Conservation (phyloP, 1,140 invertebrate genomes). For the Ectropis grisescens region DNA sequence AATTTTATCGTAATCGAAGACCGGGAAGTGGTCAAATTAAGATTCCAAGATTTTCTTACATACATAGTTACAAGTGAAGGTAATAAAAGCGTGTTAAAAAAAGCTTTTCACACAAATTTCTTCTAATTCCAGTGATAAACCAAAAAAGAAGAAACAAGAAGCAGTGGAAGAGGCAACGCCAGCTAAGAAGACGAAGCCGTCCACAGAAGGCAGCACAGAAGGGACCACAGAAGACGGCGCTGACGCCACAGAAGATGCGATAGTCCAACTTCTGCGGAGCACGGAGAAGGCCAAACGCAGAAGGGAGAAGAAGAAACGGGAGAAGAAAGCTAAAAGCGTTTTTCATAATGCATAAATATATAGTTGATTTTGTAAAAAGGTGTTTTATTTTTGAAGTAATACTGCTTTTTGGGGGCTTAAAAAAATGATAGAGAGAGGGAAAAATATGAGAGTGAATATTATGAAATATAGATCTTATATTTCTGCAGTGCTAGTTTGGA, state of each 20-base stretch:
- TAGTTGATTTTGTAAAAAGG: no score
- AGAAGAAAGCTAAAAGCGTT: slow-evolving; percentile 59
- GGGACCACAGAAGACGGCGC: slow-evolving; percentile 6
- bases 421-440: no score
- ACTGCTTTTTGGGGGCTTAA: no score
- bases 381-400: background rate
- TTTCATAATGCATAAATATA: slow-evolving; percentile 44
- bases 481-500: no score
- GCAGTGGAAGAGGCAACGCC: slow-evolving; percentile 3
- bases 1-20: no score
- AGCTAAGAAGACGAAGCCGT: slow-evolving; percentile 29
- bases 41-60: no score
- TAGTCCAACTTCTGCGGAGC: slow-evolving; percentile 45
- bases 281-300: slow-evolving; percentile 55
- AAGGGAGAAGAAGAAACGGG: slow-evolving; percentile 43
- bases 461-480: no score
- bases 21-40: no score
- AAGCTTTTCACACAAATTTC: background rate
- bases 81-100: no score
- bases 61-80: no score
- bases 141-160: slow-evolving; percentile 15
- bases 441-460: no score
- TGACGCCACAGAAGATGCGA: slow-evolving; percentile 24
- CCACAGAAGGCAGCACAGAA: slow-evolving; percentile 29
- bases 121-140: slow-evolving; percentile 29